Evolutionary conservation across 2,113 vertebrate species (phyloP).

Genomic region (Oplegnathus fasciatus): DNA sequence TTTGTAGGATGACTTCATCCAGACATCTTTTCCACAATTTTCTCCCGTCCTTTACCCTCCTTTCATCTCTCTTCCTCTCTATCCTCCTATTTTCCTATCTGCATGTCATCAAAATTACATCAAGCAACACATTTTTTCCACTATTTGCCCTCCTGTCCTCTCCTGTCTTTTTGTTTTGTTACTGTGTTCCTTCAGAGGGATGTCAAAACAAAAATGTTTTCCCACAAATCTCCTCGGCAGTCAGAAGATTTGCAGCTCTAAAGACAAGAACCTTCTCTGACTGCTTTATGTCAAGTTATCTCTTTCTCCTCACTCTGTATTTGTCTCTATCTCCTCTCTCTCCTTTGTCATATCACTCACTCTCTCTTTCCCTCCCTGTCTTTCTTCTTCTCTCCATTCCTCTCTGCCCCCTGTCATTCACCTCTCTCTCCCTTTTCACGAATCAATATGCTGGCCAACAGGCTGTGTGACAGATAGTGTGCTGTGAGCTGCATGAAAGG

Average conservation of each 20-base stretch:
- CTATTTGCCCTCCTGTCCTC: background rate
- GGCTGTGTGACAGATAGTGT: conserved; percentile 73
- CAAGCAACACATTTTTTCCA: conserved; percentile 19
- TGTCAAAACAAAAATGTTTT: conserved; percentile 50
- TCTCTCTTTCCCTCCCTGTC: conserved; percentile 15
- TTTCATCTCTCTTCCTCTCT: conserved; percentile 15
- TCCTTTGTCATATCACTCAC: conserved; percentile 21
- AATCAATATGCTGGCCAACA: conserved; percentile 74
- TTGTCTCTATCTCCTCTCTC: conserved; percentile 32
- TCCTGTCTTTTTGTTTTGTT: conserved; percentile 7
- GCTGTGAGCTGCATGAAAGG: conserved; percentile 72
- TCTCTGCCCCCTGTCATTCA: conserved; percentile 56
- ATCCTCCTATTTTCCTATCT: conserved; percentile 25
- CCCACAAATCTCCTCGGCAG: conserved; percentile 27
- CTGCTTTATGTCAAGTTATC: conserved; percentile 48
- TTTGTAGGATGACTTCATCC: conserved; percentile 59
- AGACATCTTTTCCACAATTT: conserved; percentile 51
- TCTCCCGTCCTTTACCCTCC: conserved; percentile 18
- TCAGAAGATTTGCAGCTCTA: conserved; percentile 36
- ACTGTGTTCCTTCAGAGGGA: conserved; percentile 37
- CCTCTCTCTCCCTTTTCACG: conserved; percentile 56
- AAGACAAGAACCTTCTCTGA: conserved; percentile 30
- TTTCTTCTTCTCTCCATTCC: conserved; percentile 41
- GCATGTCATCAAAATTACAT: conserved; percentile 46
- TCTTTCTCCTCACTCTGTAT: conserved; percentile 22